Conservation (phyloP, 2,888 invertebrate genomes). For the Pachymerium ferrugineum region DNA sequence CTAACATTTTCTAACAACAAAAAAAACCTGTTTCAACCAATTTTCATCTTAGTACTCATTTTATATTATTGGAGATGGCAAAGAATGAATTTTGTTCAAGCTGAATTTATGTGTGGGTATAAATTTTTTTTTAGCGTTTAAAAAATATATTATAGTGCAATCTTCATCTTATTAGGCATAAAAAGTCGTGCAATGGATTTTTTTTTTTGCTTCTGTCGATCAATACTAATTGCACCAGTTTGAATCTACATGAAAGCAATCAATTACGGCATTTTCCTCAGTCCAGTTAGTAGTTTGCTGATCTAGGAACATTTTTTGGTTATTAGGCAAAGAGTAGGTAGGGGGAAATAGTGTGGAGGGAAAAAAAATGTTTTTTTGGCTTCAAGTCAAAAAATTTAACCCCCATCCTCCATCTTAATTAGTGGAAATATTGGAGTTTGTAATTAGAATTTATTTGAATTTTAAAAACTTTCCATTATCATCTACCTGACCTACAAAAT, state of each 20-base stretch:
- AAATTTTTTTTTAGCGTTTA: too few relatives aligned
- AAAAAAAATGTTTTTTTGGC: neutral
- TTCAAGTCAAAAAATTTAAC: slow-evolving; percentile 17
- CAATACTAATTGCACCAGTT: slow-evolving; percentile 24
- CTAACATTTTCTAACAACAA: neutral
- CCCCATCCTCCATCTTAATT: slow-evolving; percentile 6
- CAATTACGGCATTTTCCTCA: slow-evolving; percentile 24
- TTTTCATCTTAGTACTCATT: too few relatives aligned
- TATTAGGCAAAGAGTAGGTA: neutral
- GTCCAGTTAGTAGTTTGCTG: slow-evolving; percentile 25
- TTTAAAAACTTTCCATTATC: neutral
- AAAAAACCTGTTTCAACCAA: neutral
- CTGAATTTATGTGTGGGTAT: too few relatives aligned
- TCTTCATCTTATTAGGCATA: slow-evolving; percentile 8
- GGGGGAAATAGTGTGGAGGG: neutral
- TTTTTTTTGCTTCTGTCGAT: neutral
- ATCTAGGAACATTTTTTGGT: neutral
- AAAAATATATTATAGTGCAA: too few relatives aligned
- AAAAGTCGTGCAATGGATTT: neutral
- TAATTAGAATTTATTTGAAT: neutral
- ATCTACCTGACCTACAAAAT: too few relatives aligned
- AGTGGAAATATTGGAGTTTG: neutral
- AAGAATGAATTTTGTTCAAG: too few relatives aligned
- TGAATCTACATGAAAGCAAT: slow-evolving; percentile 27
- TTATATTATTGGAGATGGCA: too few relatives aligned